Evolutionary conservation across 2,888 invertebrate species (phyloP).

Genomic region (Drosophila infuscata): DNA sequence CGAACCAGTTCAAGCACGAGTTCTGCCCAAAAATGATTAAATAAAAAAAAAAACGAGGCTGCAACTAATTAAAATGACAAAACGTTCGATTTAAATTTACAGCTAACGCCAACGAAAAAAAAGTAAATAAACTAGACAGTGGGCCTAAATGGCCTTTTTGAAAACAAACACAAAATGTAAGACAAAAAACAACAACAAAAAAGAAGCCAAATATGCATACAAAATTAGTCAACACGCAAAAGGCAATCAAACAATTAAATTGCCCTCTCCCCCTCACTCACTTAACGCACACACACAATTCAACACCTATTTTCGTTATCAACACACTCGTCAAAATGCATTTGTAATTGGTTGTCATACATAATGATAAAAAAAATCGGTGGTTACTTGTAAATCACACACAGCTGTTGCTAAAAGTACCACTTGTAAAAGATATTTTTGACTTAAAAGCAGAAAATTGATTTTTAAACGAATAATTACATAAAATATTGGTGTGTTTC

Average conservation of each 20-base stretch:
- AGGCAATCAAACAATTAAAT: constrained; percentile 41
- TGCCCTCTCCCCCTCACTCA: not conserved
- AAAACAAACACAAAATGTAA: constrained; percentile 46
- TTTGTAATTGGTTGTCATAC: constrained; percentile 60
- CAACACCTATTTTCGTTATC: not conserved
- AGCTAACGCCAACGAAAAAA: constrained; percentile 28
- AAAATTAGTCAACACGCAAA: constrained; percentile 61
- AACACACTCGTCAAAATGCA: constrained; percentile 24
- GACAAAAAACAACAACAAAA: not conserved
- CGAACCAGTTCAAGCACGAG: constrained; percentile 37
- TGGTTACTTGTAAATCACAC: constrained; percentile 41
- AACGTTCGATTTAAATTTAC: constrained; percentile 65
- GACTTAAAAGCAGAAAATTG: not conserved
- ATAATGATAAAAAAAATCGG: constrained; percentile 6
- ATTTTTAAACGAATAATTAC: no score
- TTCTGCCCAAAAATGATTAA: constrained; percentile 27
- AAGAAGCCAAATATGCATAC: constrained; percentile 53
- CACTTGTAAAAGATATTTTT: not conserved
- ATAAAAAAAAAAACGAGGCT: constrained; percentile 19
- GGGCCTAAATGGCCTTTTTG: constrained; percentile 65
- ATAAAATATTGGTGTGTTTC: no score
- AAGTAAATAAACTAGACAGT: constrained; percentile 40
- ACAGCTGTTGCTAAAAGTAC: constrained; percentile 43
- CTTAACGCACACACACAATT: not conserved
- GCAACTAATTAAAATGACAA: constrained; percentile 79